These are phyloP conservation scores for Pseudopipra pipra DNA, from an alignment of 2,113 vertebrate species.

Conservation along the genomic window DNA sequence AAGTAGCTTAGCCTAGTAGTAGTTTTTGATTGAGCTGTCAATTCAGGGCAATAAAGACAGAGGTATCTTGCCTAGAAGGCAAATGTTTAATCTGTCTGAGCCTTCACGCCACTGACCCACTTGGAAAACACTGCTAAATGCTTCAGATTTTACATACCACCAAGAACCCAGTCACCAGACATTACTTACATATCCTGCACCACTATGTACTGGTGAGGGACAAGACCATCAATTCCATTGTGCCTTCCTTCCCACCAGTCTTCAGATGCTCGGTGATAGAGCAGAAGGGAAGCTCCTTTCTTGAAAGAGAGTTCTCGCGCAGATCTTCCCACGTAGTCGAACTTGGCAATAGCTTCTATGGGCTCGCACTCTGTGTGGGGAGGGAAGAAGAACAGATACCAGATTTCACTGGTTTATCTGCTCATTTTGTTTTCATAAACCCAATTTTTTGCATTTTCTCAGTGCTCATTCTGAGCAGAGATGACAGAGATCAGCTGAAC, in stretches of 20 bases:
- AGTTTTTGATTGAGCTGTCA: not conserved
- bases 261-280: slow-evolving; percentile 94
- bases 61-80: not conserved
- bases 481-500: not conserved
- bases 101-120: not conserved
- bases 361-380: slow-evolving; percentile 88
- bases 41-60: not conserved
- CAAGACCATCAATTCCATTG: slow-evolving; percentile 94
- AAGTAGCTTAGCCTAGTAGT: not conserved
- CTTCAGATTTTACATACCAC: not conserved
- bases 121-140: not conserved
- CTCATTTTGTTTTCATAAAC: not conserved
- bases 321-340: slow-evolving; percentile 94
- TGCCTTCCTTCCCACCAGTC: slow-evolving; percentile 99
- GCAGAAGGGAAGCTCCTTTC: slow-evolving; percentile 95
- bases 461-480: not conserved
- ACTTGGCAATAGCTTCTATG: slow-evolving; percentile 98
- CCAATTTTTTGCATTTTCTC: not conserved
- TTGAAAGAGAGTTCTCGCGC: slow-evolving; percentile 96
- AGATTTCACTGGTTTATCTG: not conserved
- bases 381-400: not conserved
- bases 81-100: not conserved
- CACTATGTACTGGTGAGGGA: slow-evolving; percentile 98
- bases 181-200: slow-evolving; percentile 96
- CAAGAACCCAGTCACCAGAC: not conserved